Base-by-base conservation (phyloP, 2,113 vertebrate species). In the Rhynchomys soricoides region DNA sequence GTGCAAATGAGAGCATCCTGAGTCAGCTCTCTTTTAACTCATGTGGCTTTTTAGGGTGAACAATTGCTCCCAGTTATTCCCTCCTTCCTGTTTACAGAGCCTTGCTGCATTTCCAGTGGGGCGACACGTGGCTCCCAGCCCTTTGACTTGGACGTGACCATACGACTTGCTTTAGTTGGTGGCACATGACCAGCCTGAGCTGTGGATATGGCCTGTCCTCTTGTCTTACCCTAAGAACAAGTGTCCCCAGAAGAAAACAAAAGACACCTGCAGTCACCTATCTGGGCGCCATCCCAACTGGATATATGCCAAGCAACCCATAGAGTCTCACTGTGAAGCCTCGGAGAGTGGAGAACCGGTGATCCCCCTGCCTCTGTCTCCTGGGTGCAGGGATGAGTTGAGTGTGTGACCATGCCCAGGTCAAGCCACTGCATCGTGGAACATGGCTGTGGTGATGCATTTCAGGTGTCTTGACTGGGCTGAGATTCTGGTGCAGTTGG, bases 11-110 rank as follows among this genome's bases (percentile, higher is more conserved):
- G 62, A 43, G 89, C 68, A 68, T 71, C 66, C 89, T 89, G 89
- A 93, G 73, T 95, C 78, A 95, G 57, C 37, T 78, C 31, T 66
- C 93, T 62, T 95, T 86, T 43, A 74, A 96, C 78, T 43, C 34
- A n/a, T 7, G 26, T 7, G 57, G 48, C 37, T 21, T 88, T 73
- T 78, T n/a, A 68, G 74, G 82, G 9, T 26, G 37, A 86, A 83
- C 73, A 34, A 31, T 8, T 34, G 52, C 12, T 45, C 73, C 64
- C 71, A 21, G 3, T 94, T 83, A 93, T 13, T 89, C 89, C 45
- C 3, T 34, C 31, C 68, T 75, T n/a, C 68, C 86, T 82, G 57
- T 71, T 1, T 22, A 59, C 45, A 22, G 10, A 1, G 55, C 15
- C 70, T 10, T 31, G 66, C 31, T 52, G 12, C 0, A 26, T 45